phyloP scores from a whole-genome alignment of 2,113 vertebrate species.

The Mustela nigripes region DNA sequence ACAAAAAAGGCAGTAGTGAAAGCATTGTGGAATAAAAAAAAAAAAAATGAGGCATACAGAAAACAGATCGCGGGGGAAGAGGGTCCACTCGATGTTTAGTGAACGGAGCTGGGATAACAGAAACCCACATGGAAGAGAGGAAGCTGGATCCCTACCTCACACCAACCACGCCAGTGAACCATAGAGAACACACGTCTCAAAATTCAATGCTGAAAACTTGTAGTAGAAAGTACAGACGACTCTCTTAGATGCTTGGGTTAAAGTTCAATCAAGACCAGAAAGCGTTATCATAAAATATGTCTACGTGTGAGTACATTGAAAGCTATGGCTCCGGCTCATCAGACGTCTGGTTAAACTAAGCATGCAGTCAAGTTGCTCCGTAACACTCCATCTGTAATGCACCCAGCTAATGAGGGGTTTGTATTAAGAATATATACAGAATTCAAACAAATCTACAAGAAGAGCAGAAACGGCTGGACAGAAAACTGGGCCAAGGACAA shows the following conservation, averaged over 20 bases:
- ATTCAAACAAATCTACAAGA: background rate
- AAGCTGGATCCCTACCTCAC: background rate
- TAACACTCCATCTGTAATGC: background rate
- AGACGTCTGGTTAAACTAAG: background rate
- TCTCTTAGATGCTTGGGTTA: background rate
- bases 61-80: background rate
- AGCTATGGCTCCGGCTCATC: background rate
- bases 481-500: background rate
- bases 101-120: background rate
- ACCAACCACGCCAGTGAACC: too few relatives aligned
- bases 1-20: background rate
- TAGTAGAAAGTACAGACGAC: background rate
- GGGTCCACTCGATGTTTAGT: fast-evolving
- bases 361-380: background rate
- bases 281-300: background rate
- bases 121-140: background rate
- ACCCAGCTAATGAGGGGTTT: background rate
- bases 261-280: background rate
- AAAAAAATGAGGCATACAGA: background rate
- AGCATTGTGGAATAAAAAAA: background rate
- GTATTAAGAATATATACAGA: background rate
- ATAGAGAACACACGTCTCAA: background rate
- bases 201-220: background rate
- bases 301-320: background rate
- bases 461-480: background rate